Evolutionary conservation across 2,888 invertebrate genomes (phyloP).

Genomic region (Ectobius pallidus): DNA sequence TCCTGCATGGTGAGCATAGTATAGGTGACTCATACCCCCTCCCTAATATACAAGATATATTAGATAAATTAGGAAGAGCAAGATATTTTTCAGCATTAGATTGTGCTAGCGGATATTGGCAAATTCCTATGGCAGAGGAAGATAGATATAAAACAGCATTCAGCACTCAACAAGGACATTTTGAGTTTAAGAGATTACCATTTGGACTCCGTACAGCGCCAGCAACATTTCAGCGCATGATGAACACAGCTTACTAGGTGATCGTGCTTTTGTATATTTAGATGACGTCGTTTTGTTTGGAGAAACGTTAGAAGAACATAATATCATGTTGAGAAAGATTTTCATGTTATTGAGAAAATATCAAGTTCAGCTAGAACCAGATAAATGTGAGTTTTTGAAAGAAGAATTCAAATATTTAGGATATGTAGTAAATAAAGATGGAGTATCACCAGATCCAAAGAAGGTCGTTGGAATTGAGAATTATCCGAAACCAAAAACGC

Average conservation of each 20-base stretch:
- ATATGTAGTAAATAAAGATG: slow-evolving; percentile 50
- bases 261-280: slow-evolving; percentile 47
- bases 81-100: slow-evolving; percentile 49
- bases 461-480: slow-evolving; percentile 45
- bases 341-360: background rate
- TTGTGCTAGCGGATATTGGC: slow-evolving; percentile 50
- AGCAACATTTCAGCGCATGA: slow-evolving; percentile 50
- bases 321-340: background rate
- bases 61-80: too few species aligned
- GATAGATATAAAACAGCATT: slow-evolving; percentile 36
- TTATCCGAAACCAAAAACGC: slow-evolving; percentile 39
- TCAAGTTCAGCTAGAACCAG: slow-evolving; percentile 2
- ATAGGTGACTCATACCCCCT: slow-evolving; percentile 47
- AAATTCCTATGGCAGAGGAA: slow-evolving; percentile 47
- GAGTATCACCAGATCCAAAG: slow-evolving; percentile 50
- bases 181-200: slow-evolving; percentile 32
- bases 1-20: too few species aligned
- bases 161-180: background rate
- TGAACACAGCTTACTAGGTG: slow-evolving; percentile 47
- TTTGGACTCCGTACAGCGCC: slow-evolving; percentile 49
- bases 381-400: too few species aligned
- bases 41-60: too few species aligned
- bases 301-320: slow-evolving; percentile 5
- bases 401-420: slow-evolving; percentile 50
- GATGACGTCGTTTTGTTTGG: too few species aligned